Percentiles rank a stretch among this genome's conserved stretches.
These are phyloP conservation scores for Drosophila pachea DNA, from an alignment of 1,140 invertebrate species.

Conservation along the genomic window DNA sequence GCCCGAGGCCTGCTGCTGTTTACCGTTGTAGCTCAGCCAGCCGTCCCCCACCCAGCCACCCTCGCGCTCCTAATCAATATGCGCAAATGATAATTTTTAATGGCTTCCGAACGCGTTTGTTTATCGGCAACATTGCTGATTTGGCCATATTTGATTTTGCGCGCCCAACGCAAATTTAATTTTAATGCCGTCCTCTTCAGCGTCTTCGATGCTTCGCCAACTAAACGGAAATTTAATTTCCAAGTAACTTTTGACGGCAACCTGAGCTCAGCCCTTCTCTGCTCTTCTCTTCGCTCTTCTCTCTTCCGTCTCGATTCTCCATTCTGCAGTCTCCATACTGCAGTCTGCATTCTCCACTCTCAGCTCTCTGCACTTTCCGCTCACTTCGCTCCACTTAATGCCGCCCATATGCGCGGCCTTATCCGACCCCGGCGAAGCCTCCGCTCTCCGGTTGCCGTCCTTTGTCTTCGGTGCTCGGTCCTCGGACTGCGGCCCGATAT, in stretches of 20 bases:
- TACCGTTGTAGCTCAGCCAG: constrained; percentile 24
- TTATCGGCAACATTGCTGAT: constrained; percentile 66
- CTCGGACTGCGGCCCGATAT: constrained; percentile 41
- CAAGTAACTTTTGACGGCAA: constrained; percentile 49
- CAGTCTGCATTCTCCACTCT: no score
- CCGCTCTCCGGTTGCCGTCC: constrained; percentile 10
- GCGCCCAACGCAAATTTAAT: constrained; percentile 65
- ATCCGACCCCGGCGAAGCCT: constrained; percentile 10
- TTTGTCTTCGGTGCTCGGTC: constrained; percentile 48
- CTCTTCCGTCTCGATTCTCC: no score
- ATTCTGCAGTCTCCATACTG: no score
- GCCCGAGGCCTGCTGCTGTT: constrained; percentile 30
- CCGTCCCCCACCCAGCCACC: background rate
- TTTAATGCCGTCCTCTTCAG: constrained; percentile 52
- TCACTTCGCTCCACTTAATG: constrained; percentile 34
- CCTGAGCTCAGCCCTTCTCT: constrained; percentile 4
- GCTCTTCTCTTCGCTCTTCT: background rate
- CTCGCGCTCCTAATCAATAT: constrained; percentile 65
- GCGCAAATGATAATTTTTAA: constrained; percentile 76
- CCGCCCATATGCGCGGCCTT: constrained; percentile 25
- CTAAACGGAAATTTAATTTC: constrained; percentile 77
- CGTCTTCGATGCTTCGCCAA: constrained; percentile 30
- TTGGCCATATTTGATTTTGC: constrained; percentile 60
- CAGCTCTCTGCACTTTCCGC: background rate
- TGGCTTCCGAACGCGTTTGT: constrained; percentile 72